These are phyloP conservation scores for Peucedramus taeniatus DNA, from an alignment of 2,113 vertebrate species.

Conservation along the genomic window DNA sequence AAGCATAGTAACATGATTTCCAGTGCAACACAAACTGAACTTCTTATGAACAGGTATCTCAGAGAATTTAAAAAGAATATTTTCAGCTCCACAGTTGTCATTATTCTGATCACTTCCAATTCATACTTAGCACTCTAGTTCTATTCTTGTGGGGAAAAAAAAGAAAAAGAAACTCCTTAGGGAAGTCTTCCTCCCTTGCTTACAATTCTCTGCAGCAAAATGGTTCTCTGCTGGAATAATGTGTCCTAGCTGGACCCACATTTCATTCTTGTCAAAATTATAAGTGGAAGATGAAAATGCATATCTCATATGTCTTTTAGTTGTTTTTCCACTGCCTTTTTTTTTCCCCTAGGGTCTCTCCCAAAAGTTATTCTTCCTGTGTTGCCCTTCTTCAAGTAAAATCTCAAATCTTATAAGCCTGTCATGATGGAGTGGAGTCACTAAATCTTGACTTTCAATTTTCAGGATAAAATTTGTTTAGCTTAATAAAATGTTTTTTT, in stretches of 20 bases:
- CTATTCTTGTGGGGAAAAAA: neutral
- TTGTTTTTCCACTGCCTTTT: neutral
- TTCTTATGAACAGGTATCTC: neutral
- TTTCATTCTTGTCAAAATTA: neutral
- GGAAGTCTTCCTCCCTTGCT: neutral
- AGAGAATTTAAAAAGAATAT: neutral
- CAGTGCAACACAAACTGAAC: neutral
- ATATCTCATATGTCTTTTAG: neutral
- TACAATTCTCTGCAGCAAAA: neutral
- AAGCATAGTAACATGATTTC: neutral
- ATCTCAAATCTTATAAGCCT: neutral
- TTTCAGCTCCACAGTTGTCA: neutral
- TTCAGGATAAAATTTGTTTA: neutral
- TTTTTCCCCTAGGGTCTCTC: neutral
- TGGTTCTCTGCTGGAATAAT: neutral
- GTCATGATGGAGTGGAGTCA: accelerated
- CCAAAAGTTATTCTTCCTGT: neutral
- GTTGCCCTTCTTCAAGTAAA: neutral
- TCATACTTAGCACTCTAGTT: neutral
- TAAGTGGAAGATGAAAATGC: neutral
- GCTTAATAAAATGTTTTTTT: neutral
- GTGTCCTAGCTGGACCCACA: neutral
- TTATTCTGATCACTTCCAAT: neutral
- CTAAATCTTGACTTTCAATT: neutral
- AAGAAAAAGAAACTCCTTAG: neutral